Evolutionary conservation across 2,797 vertebrate genomes (phyloP).

Genomic region (Hippoglossus hippoglossus): DNA sequence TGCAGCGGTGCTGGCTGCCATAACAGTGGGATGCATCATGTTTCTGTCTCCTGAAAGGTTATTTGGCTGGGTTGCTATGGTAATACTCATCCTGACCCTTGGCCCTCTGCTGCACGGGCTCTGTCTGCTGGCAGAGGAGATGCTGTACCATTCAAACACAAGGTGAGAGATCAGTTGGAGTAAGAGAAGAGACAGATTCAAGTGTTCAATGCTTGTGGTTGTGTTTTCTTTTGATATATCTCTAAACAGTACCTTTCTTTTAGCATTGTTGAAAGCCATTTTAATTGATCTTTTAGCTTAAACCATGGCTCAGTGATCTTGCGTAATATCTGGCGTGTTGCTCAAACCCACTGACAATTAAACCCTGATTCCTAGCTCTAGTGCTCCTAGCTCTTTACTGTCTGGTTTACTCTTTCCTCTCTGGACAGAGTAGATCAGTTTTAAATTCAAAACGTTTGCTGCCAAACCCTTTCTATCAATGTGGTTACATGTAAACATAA

Average conservation of each 20-base stretch:
- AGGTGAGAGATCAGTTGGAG: slow-evolving; percentile 52
- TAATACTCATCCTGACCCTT: slow-evolving; percentile 53
- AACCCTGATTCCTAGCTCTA: not conserved
- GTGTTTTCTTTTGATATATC: too few relatives aligned
- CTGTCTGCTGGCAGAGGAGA: slow-evolving; percentile 67
- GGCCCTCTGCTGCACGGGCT: slow-evolving; percentile 61
- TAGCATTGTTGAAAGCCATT: not conserved
- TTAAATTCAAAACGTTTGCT: too few relatives aligned
- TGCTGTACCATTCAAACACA: slow-evolving; percentile 53
- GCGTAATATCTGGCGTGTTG: not conserved
- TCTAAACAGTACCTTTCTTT: not conserved
- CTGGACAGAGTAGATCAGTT: too few relatives aligned
- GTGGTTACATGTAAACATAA: too few relatives aligned
- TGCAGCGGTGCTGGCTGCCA: slow-evolving; percentile 19
- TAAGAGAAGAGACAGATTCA: not conserved
- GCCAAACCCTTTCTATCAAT: too few relatives aligned
- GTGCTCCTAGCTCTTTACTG: too few relatives aligned
- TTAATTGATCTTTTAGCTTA: not conserved
- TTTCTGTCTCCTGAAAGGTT: slow-evolving; percentile 34
- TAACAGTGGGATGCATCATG: not conserved
- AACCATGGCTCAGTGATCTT: too few relatives aligned
- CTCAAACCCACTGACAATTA: not conserved
- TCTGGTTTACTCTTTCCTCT: too few relatives aligned
- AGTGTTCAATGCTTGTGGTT: not conserved
- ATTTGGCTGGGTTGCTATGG: slow-evolving; percentile 46